Percentiles rank a stretch among this genome's conserved stretches.
Evolutionary conservation across 2,113 vertebrate genomes (phyloP).

Genomic region (Irena cyanogastra): DNA sequence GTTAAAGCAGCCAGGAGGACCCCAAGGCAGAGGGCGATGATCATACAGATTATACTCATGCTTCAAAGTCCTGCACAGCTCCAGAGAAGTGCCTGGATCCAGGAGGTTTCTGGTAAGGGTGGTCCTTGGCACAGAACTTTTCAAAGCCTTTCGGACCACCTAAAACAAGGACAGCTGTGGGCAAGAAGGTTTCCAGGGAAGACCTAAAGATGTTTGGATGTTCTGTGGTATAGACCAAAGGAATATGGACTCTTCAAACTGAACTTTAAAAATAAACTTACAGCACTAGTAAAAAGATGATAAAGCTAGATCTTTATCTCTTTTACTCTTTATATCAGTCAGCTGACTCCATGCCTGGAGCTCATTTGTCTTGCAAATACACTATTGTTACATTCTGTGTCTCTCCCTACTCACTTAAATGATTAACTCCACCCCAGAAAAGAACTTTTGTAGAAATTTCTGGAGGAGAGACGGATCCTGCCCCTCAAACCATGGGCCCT

Average conservation of each 20-base stretch:
- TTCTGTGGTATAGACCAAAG: not conserved
- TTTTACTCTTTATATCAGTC: not conserved
- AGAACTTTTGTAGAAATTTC: conserved; percentile 11
- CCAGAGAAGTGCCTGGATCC: not conserved
- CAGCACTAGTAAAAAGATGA: not conserved
- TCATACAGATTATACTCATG: not conserved
- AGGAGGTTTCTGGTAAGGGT: not conserved
- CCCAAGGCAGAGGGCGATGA: rapidly evolving
- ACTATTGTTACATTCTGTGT: not conserved
- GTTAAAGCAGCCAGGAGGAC: not conserved
- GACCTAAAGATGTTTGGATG: not conserved
- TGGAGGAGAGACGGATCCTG: not conserved
- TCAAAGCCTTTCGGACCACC: rapidly evolving
- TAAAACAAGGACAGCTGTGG: rapidly evolving
- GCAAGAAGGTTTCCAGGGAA: not conserved
- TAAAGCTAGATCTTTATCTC: not conserved
- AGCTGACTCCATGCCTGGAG: not conserved
- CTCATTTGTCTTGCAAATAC: conserved; percentile 64
- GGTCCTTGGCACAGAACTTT: not conserved
- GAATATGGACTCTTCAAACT: not conserved
- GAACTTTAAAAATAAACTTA: not conserved
- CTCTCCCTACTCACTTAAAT: not conserved
- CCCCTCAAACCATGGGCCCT: conserved; percentile 11
- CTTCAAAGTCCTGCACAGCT: not conserved
- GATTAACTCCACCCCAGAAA: not conserved